Evolutionary conservation across 2,888 invertebrate species (phyloP), one percentile per base, ranked within the genome.

Genomic region (Eupeodes luniger): DNA sequence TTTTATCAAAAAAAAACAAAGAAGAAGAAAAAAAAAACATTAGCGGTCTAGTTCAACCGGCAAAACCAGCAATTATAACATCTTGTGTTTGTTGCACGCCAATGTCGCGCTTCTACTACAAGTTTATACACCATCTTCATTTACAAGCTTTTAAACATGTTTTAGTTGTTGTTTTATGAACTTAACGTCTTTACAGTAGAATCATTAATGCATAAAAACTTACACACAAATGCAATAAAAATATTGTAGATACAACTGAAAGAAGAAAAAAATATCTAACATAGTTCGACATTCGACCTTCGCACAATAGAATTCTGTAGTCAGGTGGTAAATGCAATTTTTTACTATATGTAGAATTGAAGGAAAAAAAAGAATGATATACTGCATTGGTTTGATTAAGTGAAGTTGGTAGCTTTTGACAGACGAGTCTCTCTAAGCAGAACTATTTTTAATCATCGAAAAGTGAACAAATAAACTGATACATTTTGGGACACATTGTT

Each of bases 31-130:
- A 5, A 40, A 19, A 44, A 44, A 9, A 57, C 55, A 5, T 47
- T 57, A 27, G 49, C 79, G 61, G 84, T 84, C 74, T 79, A 75
- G 79, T 74, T 79, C 84, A 79, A 61, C 59, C 34, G 5, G 53
- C 64, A 69, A 47, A 47, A 62, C 49, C 10, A 5, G 34, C 53
- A 69, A 69, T 69, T 69, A 40, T 40, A 36, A 16, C 12, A 53
- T 53, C 69, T 69, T 16, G 16, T 53, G 40, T 10, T 67, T 47
- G 10, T 19, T 40, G 36, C 14, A 10, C 57, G 44, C 40, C 79
- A 78, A 74, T 74, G 74, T 74, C 83, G 61, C 40, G 7, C 27
- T 34, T 7, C 6, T 66, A 40, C 70, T 61, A 34, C 66, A 74
- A 47, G 36, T 79, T 67, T 40, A 5, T 67, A 67, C 78, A 61